These are phyloP conservation scores for Sebastes melanostomus DNA, from an alignment of 2,797 vertebrate genomes.

Conservation along the genomic window DNA sequence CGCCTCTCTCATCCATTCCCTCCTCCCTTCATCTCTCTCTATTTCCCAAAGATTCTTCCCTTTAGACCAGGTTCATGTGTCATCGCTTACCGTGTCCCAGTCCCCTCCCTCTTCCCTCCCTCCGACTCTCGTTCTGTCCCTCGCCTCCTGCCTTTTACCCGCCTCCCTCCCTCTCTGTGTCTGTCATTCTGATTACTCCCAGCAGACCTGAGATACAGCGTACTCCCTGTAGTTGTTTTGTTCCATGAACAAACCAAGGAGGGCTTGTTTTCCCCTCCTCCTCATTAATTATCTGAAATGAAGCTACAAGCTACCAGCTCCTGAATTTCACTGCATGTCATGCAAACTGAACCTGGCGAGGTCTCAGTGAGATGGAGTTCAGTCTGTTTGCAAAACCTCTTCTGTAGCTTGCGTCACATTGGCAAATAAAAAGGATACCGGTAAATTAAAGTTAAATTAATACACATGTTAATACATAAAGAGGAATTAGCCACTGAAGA, in stretches of 20 bases:
- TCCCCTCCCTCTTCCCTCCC: conserved; percentile 1
- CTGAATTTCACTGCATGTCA: not conserved
- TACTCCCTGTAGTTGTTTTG: conserved; percentile 47
- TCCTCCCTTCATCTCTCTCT: not conserved
- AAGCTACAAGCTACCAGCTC: not conserved
- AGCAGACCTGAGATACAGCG: conserved; percentile 13
- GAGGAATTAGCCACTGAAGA: not conserved
- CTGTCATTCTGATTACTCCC: conserved; percentile 33
- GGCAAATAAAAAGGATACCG: not conserved
- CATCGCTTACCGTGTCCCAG: not conserved
- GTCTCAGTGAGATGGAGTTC: not conserved
- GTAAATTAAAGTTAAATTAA: not conserved
- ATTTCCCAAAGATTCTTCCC: conserved; percentile 24
- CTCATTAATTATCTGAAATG: conserved; percentile 28
- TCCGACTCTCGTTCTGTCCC: conserved; percentile 12
- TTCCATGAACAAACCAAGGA: conserved; percentile 17
- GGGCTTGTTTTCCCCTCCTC: not conserved
- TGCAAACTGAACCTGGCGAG: not conserved
- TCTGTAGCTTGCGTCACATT: not conserved
- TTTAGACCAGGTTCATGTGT: conserved; percentile 21
- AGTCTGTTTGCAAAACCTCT: not conserved
- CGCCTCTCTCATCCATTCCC: not conserved
- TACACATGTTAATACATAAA: not conserved
- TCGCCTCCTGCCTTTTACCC: not conserved
- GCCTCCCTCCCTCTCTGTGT: not conserved